These are phyloP conservation scores for Syngnathus typhle DNA, from an alignment of 2,113 vertebrate species.

Conservation along the genomic window DNA sequence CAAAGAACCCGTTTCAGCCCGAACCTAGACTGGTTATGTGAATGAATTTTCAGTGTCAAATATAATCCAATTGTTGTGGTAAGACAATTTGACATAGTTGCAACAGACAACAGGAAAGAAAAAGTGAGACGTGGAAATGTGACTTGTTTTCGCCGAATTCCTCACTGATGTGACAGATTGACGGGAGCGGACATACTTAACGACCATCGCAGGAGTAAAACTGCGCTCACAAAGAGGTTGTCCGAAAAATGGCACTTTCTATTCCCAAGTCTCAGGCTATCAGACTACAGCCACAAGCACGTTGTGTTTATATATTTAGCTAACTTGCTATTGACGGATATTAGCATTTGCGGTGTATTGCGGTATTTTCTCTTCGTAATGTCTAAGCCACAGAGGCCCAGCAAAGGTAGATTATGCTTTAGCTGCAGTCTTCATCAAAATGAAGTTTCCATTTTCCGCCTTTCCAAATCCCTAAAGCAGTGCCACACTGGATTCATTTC, in stretches of 20 bases:
- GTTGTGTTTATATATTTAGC: conserved; percentile 10
- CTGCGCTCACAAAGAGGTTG: background rate
- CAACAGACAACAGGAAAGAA: no score
- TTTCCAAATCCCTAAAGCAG: conserved; percentile 42
- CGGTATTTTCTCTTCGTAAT: conserved; percentile 16
- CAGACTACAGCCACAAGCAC: background rate
- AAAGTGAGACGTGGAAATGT: background rate
- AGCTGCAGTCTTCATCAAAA: conserved; percentile 46
- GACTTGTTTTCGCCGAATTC: conserved; percentile 1
- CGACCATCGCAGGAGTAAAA: background rate
- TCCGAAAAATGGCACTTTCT: background rate
- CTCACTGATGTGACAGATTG: background rate
- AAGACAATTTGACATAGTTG: no score
- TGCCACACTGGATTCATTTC: conserved; percentile 52
- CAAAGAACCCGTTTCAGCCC: conserved; percentile 5
- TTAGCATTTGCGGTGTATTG: conserved; percentile 34
- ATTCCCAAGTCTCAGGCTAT: no score
- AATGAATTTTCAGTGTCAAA: no score
- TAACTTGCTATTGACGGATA: conserved; percentile 29
- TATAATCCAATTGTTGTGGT: no score
- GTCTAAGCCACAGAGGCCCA: conserved; percentile 15
- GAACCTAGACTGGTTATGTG: background rate
- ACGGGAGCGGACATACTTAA: background rate
- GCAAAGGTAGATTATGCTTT: conserved; percentile 23
- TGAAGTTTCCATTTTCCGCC: conserved; percentile 42